Conservation (phyloP, 1,140 invertebrate species). For the Berghia stephanieae region DNA sequence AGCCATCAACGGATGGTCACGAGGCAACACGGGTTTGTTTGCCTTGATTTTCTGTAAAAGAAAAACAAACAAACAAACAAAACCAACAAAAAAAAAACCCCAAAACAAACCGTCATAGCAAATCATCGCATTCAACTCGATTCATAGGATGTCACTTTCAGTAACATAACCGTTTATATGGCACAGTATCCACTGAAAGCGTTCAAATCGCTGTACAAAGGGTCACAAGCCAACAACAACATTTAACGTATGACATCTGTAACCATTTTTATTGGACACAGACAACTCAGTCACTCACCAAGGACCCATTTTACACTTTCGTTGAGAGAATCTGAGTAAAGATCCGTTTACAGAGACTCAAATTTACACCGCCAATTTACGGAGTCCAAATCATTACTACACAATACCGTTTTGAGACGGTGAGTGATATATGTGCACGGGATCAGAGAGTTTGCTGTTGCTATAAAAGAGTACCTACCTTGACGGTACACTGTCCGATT, state of each 20-base stretch:
- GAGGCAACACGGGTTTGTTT: conserved; percentile 44
- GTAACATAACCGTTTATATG: background rate
- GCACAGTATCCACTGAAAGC: background rate
- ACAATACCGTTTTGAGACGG: background rate
- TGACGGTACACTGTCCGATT: conserved; percentile 40
- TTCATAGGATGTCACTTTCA: background rate
- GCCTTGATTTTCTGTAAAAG: conserved; percentile 43
- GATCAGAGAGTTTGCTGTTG: background rate
- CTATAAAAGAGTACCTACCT: conserved; percentile 23
- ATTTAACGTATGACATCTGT: too few species aligned
- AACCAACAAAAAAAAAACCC: background rate
- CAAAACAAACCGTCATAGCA: background rate
- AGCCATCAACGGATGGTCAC: conserved; percentile 47
- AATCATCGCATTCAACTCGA: background rate
- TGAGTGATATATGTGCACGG: background rate
- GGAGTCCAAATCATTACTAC: too few species aligned
- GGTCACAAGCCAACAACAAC: too few species aligned
- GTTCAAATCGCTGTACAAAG: too few species aligned
- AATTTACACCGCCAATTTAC: too few species aligned
- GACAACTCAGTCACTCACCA: too few species aligned
- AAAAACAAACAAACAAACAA: background rate
- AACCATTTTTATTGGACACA: too few species aligned
- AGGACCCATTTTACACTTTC: background rate
- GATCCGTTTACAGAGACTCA: too few species aligned
- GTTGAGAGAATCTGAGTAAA: background rate